A percentile compares a stretch with the other conserved stretches of the same genome.
phyloP scores from a whole-genome alignment of 2,113 vertebrate species.

The Callipepla californica region DNA sequence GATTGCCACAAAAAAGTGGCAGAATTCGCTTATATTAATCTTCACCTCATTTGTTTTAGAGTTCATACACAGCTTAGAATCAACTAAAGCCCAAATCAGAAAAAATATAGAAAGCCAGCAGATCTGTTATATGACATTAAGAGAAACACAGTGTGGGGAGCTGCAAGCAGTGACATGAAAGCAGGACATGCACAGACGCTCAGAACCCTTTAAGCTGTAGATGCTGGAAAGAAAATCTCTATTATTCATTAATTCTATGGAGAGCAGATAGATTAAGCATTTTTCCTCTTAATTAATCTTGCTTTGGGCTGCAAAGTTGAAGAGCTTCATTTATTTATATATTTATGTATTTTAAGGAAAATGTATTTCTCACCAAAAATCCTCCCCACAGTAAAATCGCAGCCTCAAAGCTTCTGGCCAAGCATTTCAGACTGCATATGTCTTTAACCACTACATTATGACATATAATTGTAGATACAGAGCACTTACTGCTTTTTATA shows the following conservation, averaged over 20 bases:
- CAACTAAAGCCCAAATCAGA: neutral
- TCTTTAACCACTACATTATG: neutral
- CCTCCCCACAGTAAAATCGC: neutral
- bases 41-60: neutral
- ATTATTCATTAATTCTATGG: conserved; percentile 40
- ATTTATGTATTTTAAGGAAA: conserved; percentile 32
- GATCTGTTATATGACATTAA: neutral
- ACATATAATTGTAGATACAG: neutral
- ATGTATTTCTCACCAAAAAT: neutral
- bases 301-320: neutral
- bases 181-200: neutral
- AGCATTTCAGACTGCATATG: neutral
- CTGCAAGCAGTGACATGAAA: neutral
- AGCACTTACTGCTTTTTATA: neutral
- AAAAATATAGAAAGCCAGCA: neutral
- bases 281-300: conserved; percentile 48
- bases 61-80: neutral
- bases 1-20: neutral
- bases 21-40: conserved; percentile 15
- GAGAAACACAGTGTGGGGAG: neutral
- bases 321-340: conserved; percentile 45
- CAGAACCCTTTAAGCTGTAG: neutral
- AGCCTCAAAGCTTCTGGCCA: neutral
- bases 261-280: conserved; percentile 32
- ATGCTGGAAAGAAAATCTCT: conserved; percentile 10